Evolutionary conservation across 1,140 invertebrate genomes (phyloP), one percentile per base, ranked within the genome.

Genomic region (Drosophila bocki): DNA sequence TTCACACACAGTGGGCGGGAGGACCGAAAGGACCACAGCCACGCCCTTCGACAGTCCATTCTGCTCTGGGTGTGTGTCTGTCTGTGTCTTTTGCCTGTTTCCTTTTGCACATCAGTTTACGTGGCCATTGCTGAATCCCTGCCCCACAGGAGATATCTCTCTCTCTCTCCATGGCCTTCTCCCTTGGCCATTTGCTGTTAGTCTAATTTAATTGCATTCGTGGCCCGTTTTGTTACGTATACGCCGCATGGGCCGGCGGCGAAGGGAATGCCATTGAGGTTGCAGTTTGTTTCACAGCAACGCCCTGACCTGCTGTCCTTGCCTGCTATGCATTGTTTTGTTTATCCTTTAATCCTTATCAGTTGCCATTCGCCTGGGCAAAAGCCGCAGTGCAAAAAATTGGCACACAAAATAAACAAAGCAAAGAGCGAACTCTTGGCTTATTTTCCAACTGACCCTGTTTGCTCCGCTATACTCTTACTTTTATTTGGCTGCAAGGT

Each of bases 191-290:
- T 83, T 83, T 79, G 59, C 75, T 67, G 58, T 67, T 74, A 74
- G 70, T 58, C 57, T 78, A 82, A 82, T 78, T 82, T 82, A 82
- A 82, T 82, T 82, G 75, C 75, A 82, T 69, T 82, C 60, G 78
- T 70, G 64, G 59, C 63, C 42, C 59, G 50, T 65, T 75, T 54
- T 50, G 50, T 76, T 75, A 72, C 70, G 70, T 72, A 72, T 72
- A 72, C 70, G 67, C 67, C 50, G 53, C 12, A 53, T 72, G 54
- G 13, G 54, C 53, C 64, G n/a, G 15, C 7, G 29, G 67, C 48
- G 17, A 47, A 17, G 51, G 26, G 51, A 50, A 61, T 74, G 53
- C 64, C 71, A 80, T 80, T 80, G 64, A 64, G 64, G 62, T 63
- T 74, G 54, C 70, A 72, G 51, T 58, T 41, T 50, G 32, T 45